These are phyloP conservation scores for Calidris pygmaea DNA, from an alignment of 2,113 vertebrate genomes.

Conservation along the genomic window DNA sequence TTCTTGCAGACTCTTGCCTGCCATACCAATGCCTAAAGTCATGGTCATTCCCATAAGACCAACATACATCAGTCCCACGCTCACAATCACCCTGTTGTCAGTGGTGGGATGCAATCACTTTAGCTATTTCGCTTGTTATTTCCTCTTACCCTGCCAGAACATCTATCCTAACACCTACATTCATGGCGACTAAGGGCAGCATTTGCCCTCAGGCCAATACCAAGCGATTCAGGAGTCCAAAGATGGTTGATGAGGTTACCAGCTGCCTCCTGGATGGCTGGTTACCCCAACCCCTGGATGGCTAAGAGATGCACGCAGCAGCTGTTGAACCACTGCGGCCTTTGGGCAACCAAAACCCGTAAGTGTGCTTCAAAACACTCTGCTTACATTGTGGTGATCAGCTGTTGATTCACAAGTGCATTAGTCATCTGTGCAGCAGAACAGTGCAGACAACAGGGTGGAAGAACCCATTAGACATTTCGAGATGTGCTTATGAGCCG, in stretches of 20 bases:
- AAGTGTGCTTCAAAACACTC: not conserved
- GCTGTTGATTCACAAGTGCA: slow-evolving; percentile 9
- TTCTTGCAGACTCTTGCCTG: not conserved
- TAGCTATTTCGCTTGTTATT: not conserved
- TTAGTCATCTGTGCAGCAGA: slow-evolving; percentile 12
- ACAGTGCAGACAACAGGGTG: not conserved
- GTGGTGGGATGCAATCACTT: not conserved
- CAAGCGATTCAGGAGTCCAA: not conserved
- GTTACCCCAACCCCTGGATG: not conserved
- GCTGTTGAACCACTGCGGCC: not conserved
- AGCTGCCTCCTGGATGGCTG: not conserved
- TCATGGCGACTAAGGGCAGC: not conserved
- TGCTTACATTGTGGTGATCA: not conserved
- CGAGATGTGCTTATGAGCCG: not conserved
- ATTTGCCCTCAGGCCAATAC: not conserved
- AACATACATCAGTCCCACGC: not conserved
- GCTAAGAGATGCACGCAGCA: not conserved
- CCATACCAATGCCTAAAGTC: not conserved
- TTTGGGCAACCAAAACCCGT: not conserved
- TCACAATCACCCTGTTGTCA: not conserved
- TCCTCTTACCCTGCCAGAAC: not conserved
- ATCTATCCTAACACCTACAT: not conserved
- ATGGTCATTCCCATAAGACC: not conserved
- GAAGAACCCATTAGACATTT: not conserved
- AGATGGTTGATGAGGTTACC: not conserved